These are phyloP conservation scores for Cricetomys ansorgei DNA, from an alignment of 2,113 vertebrate species.

Conservation along the genomic window DNA sequence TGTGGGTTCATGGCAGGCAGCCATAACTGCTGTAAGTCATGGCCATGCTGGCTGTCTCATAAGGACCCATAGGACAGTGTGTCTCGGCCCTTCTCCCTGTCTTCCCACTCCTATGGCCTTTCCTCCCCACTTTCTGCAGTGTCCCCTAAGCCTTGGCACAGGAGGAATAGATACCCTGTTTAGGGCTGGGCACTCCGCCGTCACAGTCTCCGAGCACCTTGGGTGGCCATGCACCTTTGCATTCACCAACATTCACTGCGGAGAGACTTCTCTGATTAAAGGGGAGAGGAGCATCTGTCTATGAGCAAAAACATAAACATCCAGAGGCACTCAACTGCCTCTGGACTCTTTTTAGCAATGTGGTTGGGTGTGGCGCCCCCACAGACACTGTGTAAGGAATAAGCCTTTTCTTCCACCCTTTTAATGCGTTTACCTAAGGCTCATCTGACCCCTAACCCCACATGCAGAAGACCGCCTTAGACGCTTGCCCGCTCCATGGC, in stretches of 20 bases:
- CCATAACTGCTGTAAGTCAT: neutral
- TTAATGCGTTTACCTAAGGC: neutral
- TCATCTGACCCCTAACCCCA: neutral
- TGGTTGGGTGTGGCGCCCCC: neutral
- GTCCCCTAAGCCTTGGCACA: neutral
- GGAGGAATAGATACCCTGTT: neutral
- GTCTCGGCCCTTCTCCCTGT: neutral
- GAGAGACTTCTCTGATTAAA: neutral
- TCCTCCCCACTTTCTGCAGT: neutral
- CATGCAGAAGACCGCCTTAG: neutral
- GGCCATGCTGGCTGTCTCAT: neutral
- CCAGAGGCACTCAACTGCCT: neutral
- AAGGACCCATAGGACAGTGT: neutral
- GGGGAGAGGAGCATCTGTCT: neutral
- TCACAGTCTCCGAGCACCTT: neutral
- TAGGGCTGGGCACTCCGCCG: neutral
- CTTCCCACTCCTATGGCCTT: neutral
- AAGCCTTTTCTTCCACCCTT: neutral
- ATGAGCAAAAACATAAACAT: neutral
- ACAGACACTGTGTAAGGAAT: neutral
- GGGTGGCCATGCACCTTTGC: neutral
- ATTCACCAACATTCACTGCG: no score
- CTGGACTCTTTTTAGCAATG: conserved; percentile 1
- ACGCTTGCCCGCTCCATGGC: neutral
- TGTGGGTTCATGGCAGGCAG: no score